Evolutionary conservation across 2,888 invertebrate species (phyloP), one percentile per base, ranked within the genome.

Genomic region (Tillus elongatus): DNA sequence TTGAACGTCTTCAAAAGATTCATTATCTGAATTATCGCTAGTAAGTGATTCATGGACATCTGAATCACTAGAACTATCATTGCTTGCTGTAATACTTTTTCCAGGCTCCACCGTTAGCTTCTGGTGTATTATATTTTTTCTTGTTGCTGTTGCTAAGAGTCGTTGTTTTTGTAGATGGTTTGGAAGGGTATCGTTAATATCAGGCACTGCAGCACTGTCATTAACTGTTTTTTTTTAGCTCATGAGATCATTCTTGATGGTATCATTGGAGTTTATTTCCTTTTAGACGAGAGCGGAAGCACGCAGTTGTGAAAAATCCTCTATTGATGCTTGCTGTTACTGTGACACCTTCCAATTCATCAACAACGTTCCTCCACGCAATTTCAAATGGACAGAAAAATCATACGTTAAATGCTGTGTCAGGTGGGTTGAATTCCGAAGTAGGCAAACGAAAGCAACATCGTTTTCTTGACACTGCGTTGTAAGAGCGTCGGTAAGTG

Each of bases 381-480:
- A n/a, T n/a, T 34, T 28, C 11, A 4, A 29, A 8, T 12, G 28
- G 28, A 8, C 28, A 9, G 29, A 29, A 34, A 34, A 34, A 13
- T 10, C 28, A 29, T 9, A 29, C 29, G 12, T 34, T 10, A 8
- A 11, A 11, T 6, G 30, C 30, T 29, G 35, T 13, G 13, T 16
- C 9, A 35, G 8, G 15, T 16, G 27, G 13, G 24, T 19, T n/a
- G 28, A 15, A 16, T 36, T 36, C 19, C 45, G 38, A 47, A 39
- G 51, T 30, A 59, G 39, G 35, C 47, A 56, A 13, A 54, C 42
- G 42, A 59, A 60, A 14, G 30, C 37, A 35, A 59, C 58, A 45
- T 57, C 43, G 42, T 53, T 42, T 40, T 55, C 46, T 14, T 50
- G 37, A 43, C 61, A 60, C 34, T 35, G 30, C 30, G 47, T 11